Conservation (phyloP, 2,113 vertebrate species). For the Corythornis madagascariensis region DNA sequence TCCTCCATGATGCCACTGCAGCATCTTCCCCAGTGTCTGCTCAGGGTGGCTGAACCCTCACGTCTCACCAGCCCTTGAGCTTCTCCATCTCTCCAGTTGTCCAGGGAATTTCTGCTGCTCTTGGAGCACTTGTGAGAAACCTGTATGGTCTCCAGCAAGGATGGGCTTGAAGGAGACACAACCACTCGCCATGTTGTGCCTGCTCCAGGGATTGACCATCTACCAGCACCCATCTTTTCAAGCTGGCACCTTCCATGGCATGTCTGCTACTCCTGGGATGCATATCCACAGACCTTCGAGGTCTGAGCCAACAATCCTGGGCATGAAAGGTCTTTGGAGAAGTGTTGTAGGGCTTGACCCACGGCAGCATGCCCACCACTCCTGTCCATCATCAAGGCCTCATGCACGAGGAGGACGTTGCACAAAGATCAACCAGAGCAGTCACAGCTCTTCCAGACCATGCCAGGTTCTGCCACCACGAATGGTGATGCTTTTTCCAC, state of each 20-base stretch:
- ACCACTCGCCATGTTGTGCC: accelerated
- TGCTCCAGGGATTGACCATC: not conserved
- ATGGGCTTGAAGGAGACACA: not conserved
- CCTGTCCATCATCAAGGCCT: not conserved
- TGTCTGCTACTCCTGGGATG: accelerated
- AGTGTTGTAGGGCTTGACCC: no score
- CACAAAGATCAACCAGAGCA: not conserved
- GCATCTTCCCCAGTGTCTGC: not conserved
- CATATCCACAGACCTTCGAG: not conserved
- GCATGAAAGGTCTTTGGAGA: not conserved
- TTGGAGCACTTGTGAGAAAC: accelerated
- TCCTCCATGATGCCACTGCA: accelerated
- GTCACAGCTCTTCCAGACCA: not conserved
- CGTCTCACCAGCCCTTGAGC: not conserved
- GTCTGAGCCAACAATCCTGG: not conserved
- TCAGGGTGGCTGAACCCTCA: accelerated
- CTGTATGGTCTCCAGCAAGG: not conserved
- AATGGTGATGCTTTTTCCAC: not conserved
- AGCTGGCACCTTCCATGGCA: accelerated
- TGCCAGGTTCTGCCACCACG: accelerated
- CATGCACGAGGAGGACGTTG: not conserved
- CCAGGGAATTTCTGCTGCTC: not conserved
- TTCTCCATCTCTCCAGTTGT: not conserved
- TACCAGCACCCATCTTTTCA: not conserved
- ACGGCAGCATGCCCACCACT: not conserved